Evolutionary conservation across 2,888 invertebrate species (phyloP), one percentile per base, ranked within the genome.

Genomic region (Napeogenes sylphis): DNA sequence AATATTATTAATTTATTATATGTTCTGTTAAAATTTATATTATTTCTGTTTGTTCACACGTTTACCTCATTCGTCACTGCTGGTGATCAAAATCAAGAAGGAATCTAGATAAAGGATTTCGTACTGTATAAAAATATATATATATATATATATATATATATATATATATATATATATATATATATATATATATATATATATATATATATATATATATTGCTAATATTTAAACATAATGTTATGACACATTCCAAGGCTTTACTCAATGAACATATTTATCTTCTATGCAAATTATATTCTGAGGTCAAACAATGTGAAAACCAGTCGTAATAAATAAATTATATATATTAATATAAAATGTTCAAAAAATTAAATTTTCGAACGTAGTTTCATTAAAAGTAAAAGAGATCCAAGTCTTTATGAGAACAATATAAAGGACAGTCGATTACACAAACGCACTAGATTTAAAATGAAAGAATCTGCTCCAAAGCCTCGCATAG

Each of bases 1-100:
- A 79, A 76, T 75, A 78, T 78, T 78, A 78, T 78, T 78, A 78
- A 81, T 79, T 79, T 74, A 73, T 75, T 74, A 71, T 61, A 62
- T 45, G 70, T 70, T 75, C 72, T 70, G 67, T 72, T 74, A 77
- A 77, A 77, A 80, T 78, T 77, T 76, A 71, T 71, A 72, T 66
- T 66, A 58, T 66, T 56, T 68, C 55, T 55, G 62, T 53, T 54
- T 56, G 54, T 62, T 58, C 59, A 61, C 63, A 55, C 59, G 64
- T 67, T 64, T 65, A 62, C 62, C 68, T 61, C n/a, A 38, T 21
- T 21, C 21, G 21, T n/a, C n/a, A n/a, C n/a, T n/a, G n/a, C n/a
- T n/a, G n/a, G n/a, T 21, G 21, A 21, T 21, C 21, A 21, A 21
- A 21, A 21, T 21, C 21, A 21, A 21, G 21, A 21, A 21, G 21